Evolutionary conservation across 1,140 invertebrate genomes (phyloP), one percentile per base, ranked within the genome.

Genomic region (Plodia interpunctella): DNA sequence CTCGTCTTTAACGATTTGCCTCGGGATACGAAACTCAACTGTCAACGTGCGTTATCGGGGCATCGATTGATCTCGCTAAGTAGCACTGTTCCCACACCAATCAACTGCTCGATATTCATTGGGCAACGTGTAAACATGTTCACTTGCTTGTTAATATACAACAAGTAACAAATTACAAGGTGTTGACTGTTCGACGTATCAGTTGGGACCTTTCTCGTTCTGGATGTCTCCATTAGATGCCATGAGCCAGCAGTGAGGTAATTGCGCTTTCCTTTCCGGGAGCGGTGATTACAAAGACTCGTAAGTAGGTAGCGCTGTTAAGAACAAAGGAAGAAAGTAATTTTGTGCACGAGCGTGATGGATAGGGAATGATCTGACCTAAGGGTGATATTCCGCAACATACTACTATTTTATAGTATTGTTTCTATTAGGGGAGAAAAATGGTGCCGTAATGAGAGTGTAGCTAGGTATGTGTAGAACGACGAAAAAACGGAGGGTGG

Each of bases 371-470:
- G 49, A 56, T 59, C 20, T 25, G 52, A 49, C 56, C 52, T 25
- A 55, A 55, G 17, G 35, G 55, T 57, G 9, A 49, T 30, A 51
- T 44, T 44, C 38, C 10, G 50, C 54, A 53, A 25, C 60, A 44
- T 55, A 49, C 20, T 55, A 30, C 49, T 57, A 57, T 54, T 62
- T 62, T 61, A 55, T 60, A 19, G 49, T 30, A 61, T 59, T 61
- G 64, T 62, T 56, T 28, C 55, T 38, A 63, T 58, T 59, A n/a
- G n/a, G 59, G 78, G 71, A 68, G 76, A 58, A 60, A 72, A 74
- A 71, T 75, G 69, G 64, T 72, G 70, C 74, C 76, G 68, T 80
- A 84, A 82, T 82, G 76, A 80, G 78, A 57, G 38, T 59, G 59
- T 65, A 66, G 59, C 59, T 61, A 65, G 57, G 60, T 51, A 15